Conservation (phyloP, 2,113 vertebrate species). For the Actenoides hombroni region DNA sequence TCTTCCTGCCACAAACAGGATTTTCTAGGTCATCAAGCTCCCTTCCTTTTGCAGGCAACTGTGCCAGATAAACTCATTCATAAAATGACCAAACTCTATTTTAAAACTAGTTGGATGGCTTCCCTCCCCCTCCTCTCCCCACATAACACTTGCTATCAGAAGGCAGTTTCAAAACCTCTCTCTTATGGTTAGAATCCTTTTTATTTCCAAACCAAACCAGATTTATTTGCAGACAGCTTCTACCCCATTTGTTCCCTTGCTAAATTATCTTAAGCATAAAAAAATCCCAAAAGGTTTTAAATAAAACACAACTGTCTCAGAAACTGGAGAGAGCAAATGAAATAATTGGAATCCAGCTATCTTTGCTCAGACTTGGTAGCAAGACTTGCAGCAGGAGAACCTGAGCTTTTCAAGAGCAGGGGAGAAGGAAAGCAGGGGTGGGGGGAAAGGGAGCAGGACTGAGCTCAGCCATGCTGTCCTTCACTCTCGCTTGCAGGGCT, state of each 20-base stretch:
- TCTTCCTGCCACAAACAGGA: background rate
- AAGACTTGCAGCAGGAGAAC: background rate
- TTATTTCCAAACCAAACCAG: background rate
- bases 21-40: background rate
- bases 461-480: background rate
- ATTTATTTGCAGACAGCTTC: background rate
- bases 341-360: background rate
- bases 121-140: background rate
- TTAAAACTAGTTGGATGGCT: background rate
- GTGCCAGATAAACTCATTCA: slow-evolving; percentile 35
- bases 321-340: background rate
- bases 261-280: background rate
- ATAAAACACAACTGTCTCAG: background rate
- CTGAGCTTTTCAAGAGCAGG: background rate
- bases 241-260: background rate
- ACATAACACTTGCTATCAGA: background rate
- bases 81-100: slow-evolving; percentile 34
- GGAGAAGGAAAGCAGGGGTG: background rate
- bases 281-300: background rate
- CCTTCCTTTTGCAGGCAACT: background rate
- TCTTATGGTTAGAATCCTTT: background rate
- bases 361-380: background rate
- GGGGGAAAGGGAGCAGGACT: background rate
- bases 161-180: background rate
- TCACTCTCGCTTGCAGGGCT: background rate